Base-by-base conservation (phyloP, 2,888 invertebrate genomes). In the Ectobius pallidus region DNA sequence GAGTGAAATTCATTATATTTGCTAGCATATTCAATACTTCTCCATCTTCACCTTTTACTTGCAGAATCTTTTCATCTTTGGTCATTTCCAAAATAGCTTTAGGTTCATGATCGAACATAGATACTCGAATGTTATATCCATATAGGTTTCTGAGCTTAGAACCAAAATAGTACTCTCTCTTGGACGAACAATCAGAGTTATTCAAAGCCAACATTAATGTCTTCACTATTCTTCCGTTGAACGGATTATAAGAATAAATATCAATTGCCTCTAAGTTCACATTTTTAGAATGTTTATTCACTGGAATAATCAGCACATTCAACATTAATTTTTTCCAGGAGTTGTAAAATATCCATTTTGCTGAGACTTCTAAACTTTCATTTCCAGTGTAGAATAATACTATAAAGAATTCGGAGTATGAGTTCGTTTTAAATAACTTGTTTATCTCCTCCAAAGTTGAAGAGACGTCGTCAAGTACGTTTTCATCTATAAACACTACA, bases 91-190 rank as follows among this genome's bases (percentile, higher is more conserved):
- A n/a, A 30, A 58, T 30, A 30, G 58, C 22, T 30, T 30, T 58
- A 4, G 58, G 58, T 30, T 14, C 11, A 3, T 58, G 58, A 58
- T 58, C 58, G n/a, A n/a, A 58, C 58, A 58, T 58, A 2, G 58
- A 58, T 1, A 58, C 18, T 30, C 32, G 25, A 16, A 58, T n/a
- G 3, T 16, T 1, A 30, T 58, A 58, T 4, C 58, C 58, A 30
- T 58, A 1, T 16, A 58, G 6, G 18, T 32, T 25, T n/a, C 30
- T 14, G 2, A 58, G 16, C 27, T 34, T 34, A 34, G 20, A 18
- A 2, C 22, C 20, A 11, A 22, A 39, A 34, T 18, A 39, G 11
- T 20, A 14, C 4, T 32, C 22, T n/a, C 14, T 16, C 27, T 30
- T 58, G 30, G n/a, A 30, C 30, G n/a, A n/a, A 3, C 9, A 25